A percentile compares a stretch with the other conserved stretches of the same genome.
Evolutionary conservation across 2,113 vertebrate species (phyloP).

Genomic region (Atractosteus spatula): DNA sequence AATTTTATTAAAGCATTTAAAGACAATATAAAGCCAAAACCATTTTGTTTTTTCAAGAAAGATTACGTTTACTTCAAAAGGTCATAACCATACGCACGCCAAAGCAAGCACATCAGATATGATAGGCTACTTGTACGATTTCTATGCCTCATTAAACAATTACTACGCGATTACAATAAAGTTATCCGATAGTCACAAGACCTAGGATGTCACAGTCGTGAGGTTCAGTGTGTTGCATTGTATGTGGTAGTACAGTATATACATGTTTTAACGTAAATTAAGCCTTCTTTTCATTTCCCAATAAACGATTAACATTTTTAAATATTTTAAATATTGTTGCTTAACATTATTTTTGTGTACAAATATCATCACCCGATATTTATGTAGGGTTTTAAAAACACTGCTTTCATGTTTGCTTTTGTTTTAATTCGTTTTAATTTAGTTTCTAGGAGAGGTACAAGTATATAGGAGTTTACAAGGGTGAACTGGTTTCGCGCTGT

Average conservation of each 20-base stretch:
- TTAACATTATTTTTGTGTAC: background rate
- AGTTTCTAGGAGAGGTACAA: background rate
- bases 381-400: background rate
- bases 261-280: background rate
- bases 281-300: background rate
- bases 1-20: too few relatives aligned
- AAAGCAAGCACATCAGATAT: conserved; percentile 18
- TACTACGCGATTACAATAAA: conserved; percentile 1
- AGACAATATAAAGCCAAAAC: background rate
- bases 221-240: background rate
- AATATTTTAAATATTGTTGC: background rate
- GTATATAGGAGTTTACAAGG: background rate
- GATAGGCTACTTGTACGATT: background rate
- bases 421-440: too few relatives aligned
- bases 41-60: too few relatives aligned
- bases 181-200: background rate
- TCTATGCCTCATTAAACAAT: conserved; percentile 28
- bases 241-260: too few relatives aligned
- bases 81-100: conserved; percentile 7
- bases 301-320: background rate
- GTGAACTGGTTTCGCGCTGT: conserved; percentile 25
- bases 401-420: background rate
- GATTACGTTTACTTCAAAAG: background rate
- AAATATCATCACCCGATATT: background rate
- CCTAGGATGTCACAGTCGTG: background rate